Percentiles rank a stretch among this genome's conserved stretches.
Evolutionary conservation across 2,888 invertebrate species (phyloP).

Genomic region (Ectemnius cavifrons): DNA sequence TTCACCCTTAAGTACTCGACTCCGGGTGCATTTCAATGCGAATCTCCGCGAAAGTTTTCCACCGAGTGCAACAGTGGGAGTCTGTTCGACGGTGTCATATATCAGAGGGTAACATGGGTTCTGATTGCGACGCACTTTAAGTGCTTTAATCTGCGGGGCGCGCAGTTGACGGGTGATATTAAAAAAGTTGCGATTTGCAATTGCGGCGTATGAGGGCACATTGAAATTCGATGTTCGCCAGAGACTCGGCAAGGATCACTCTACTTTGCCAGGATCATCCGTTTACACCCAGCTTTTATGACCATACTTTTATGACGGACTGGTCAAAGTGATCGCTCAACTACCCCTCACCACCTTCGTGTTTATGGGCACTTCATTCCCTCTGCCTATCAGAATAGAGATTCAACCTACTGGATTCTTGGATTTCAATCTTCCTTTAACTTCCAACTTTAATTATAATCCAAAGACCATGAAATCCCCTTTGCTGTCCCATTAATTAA

Average conservation of each 20-base stretch:
- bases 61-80: neutral
- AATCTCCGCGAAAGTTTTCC: neutral
- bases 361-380: neutral
- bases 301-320: slow-evolving; percentile 4
- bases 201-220: slow-evolving; percentile 22
- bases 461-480: neutral
- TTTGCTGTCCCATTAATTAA: too few relatives aligned
- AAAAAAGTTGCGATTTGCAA: slow-evolving; percentile 44
- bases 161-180: slow-evolving; percentile 28
- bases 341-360: neutral
- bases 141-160: slow-evolving; percentile 32
- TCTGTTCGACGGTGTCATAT: slow-evolving; percentile 12
- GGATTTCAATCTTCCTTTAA: neutral
- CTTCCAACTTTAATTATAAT: neutral
- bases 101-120: neutral
- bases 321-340: neutral
- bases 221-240: slow-evolving; percentile 49
- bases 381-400: neutral
- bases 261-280: slow-evolving; percentile 20
- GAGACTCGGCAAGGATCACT: slow-evolving; percentile 22
- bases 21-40: too few relatives aligned
- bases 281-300: slow-evolving; percentile 29
- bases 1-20: too few relatives aligned
- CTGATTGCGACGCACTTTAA: slow-evolving; percentile 12
- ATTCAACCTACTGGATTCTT: neutral